Evolutionary conservation across 2,888 invertebrate species (phyloP).

Genomic region (Drosophila ustulata): DNA sequence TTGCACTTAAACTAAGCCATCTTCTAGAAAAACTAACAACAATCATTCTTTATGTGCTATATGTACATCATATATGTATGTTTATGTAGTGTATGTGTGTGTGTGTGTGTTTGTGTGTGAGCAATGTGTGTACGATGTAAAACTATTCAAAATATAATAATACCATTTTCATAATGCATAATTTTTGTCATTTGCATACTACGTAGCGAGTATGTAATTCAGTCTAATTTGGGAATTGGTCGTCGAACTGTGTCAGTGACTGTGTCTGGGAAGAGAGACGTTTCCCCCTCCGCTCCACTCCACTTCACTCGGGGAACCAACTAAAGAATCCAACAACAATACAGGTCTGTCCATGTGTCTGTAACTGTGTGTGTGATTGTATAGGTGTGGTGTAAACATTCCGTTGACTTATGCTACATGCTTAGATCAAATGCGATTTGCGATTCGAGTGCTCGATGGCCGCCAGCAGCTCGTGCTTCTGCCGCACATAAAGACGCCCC

Average conservation of each 20-base stretch:
- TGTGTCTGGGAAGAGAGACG: constrained; percentile 37
- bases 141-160: constrained; percentile 75
- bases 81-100: constrained; percentile 23
- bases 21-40: constrained; percentile 68
- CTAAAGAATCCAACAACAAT: constrained; percentile 37
- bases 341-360: not conserved
- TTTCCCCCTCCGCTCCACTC: constrained; percentile 33
- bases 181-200: constrained; percentile 57
- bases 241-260: constrained; percentile 64
- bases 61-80: constrained; percentile 46
- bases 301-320: constrained; percentile 33
- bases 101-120: constrained; percentile 22
- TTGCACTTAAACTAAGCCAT: constrained; percentile 43
- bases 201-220: constrained; percentile 66
- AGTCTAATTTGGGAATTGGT: constrained; percentile 83
- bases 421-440: constrained; percentile 87
- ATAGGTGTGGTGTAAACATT: constrained; percentile 6
- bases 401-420: not conserved
- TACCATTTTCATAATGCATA: constrained; percentile 61
- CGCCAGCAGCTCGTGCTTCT: constrained; percentile 95
- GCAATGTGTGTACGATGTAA: constrained; percentile 31
- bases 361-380: constrained; percentile 4
- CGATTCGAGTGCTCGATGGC: constrained; percentile 95
- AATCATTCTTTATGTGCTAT: constrained; percentile 42
- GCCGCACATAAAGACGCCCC: constrained; percentile 95